A percentile compares a stretch with the other conserved stretches of the same genome.
Evolutionary conservation across 2,113 vertebrate genomes (phyloP).

Genomic region (Rostratula benghalensis): DNA sequence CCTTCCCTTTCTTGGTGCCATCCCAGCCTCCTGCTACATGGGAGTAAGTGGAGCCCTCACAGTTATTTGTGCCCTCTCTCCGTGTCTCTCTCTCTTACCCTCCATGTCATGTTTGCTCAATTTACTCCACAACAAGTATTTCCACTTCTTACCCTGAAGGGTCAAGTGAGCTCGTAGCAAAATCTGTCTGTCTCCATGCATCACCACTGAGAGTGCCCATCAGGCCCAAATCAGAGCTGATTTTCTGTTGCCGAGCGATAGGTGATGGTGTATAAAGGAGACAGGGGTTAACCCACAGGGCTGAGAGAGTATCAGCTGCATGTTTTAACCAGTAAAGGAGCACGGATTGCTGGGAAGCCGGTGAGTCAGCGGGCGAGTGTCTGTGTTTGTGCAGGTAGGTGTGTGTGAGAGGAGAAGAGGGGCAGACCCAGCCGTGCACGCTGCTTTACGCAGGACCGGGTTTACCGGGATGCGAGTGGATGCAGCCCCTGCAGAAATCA

Average conservation of each 20-base stretch:
- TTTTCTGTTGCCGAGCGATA: not conserved
- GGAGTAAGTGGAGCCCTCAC: not conserved
- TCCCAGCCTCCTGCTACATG: not conserved
- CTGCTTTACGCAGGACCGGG: not conserved
- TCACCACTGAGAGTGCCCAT: conserved; percentile 48
- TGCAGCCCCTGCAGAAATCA: not conserved
- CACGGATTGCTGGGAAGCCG: conserved; percentile 27
- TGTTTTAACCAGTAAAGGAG: conserved; percentile 57
- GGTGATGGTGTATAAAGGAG: conserved; percentile 49
- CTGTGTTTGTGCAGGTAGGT: conserved; percentile 27
- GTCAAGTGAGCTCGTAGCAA: conserved; percentile 62
- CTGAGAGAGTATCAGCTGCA: not conserved
- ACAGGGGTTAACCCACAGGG: conserved; percentile 65
- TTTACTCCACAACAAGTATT: conserved; percentile 66
- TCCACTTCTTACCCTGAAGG: conserved; percentile 62
- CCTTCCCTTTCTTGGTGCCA: not conserved
- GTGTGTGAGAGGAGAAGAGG: not conserved
- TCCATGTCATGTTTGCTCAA: conserved; percentile 65
- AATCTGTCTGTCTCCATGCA: conserved; percentile 45
- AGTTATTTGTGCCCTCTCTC: conserved; percentile 11
- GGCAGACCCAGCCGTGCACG: not conserved
- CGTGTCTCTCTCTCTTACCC: conserved; percentile 22
- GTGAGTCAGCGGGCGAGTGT: conserved; percentile 41
- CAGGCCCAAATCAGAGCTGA: conserved; percentile 22
- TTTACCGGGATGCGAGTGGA: not conserved